These are phyloP conservation scores for Nothobranchius furzeri DNA, from an alignment of 2,113 vertebrate genomes.

Conservation along the genomic window DNA sequence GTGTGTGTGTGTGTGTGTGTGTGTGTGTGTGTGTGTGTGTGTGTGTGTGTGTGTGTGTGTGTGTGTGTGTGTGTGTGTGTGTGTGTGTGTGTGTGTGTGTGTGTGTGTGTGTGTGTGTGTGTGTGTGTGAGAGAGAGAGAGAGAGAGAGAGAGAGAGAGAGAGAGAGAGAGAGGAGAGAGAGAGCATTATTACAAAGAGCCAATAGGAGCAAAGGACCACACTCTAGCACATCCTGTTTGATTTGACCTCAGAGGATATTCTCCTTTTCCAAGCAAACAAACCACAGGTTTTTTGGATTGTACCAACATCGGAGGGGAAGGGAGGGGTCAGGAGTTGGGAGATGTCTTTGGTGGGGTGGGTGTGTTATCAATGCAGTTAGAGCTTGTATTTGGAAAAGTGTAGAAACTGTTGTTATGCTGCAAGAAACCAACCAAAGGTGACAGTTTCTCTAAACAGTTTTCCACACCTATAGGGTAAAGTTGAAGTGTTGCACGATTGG, in stretches of 20 bases:
- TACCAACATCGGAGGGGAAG: constrained; percentile 74
- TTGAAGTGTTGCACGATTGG: too few species aligned
- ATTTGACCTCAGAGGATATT: constrained; percentile 80
- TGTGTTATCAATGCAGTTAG: constrained; percentile 40
- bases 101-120: constrained; percentile 8
- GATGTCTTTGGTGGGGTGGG: constrained; percentile 53
- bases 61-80: too few species aligned
- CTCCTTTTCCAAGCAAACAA: constrained; percentile 81
- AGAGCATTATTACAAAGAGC: constrained; percentile 66
- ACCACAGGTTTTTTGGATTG: constrained; percentile 69
- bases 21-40: constrained; percentile 14
- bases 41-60: constrained; percentile 37
- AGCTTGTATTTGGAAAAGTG: constrained; percentile 25
- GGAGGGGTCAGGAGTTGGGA: constrained; percentile 64
- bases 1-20: constrained; percentile 33
- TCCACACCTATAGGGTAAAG: too few species aligned
- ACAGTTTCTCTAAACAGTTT: background rate
- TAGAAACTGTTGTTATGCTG: background rate
- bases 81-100: constrained; percentile 34
- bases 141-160: too few species aligned
- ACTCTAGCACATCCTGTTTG: constrained; percentile 76
- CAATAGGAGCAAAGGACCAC: constrained; percentile 71
- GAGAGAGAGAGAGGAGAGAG: constrained; percentile 11
- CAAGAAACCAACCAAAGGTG: background rate
- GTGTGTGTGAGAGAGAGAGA: constrained; percentile 12